These are phyloP conservation scores for Pogonomyrmex barbatus DNA, from an alignment of 1,140 invertebrate species.

Conservation along the genomic window DNA sequence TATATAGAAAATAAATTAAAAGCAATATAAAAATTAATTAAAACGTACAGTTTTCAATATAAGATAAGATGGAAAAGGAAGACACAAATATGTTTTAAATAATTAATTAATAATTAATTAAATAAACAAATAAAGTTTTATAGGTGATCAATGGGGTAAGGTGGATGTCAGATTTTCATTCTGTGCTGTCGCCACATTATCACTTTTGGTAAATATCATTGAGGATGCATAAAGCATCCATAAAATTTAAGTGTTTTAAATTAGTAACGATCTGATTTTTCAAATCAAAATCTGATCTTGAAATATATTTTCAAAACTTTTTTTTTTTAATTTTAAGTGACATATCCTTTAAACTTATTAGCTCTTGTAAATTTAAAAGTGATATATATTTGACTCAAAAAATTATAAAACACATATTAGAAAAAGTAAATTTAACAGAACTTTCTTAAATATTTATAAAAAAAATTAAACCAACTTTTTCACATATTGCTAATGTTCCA, in stretches of 20 bases:
- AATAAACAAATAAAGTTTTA: too few relatives aligned
- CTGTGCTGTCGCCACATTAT: slow-evolving; percentile 97
- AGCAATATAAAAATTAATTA: too few relatives aligned
- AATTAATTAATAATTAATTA: too few relatives aligned
- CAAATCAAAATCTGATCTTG: slow-evolving; percentile 6
- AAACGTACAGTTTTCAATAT: too few relatives aligned
- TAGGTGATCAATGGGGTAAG: slow-evolving; percentile 99
- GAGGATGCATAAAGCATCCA: too few relatives aligned
- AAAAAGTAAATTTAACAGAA: slow-evolving; percentile 4
- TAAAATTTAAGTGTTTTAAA: background rate
- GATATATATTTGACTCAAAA: background rate
- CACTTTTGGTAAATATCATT: too few relatives aligned
- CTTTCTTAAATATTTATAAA: background rate
- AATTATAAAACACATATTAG: background rate
- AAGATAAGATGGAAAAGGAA: too few relatives aligned
- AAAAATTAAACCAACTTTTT: background rate
- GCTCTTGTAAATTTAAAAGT: background rate
- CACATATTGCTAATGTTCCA: slow-evolving; percentile 75
- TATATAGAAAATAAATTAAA: too few relatives aligned
- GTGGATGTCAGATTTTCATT: slow-evolving; percentile 99
- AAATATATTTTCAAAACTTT: background rate
- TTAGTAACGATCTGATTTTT: background rate
- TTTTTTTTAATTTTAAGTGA: too few relatives aligned
- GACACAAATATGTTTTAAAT: too few relatives aligned
- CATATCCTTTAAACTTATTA: background rate